phyloP scores from a whole-genome alignment of 2,113 vertebrate species.

The Channa maculata region DNA sequence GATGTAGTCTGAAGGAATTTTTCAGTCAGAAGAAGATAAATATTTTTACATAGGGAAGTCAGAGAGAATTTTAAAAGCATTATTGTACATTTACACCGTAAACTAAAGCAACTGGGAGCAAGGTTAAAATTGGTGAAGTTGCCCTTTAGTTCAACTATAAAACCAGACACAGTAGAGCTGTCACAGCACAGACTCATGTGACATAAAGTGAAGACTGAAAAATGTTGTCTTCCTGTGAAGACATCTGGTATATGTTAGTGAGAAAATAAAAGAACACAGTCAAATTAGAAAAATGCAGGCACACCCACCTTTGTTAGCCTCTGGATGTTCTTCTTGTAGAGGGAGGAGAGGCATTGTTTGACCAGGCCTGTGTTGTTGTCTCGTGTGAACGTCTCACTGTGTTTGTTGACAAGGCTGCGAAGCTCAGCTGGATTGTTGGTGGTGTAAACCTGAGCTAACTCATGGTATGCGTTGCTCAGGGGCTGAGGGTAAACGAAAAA shows the following conservation, averaged over 20 bases:
- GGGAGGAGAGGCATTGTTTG: conserved; percentile 97
- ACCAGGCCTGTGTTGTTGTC: conserved; percentile 98
- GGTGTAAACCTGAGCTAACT: conserved; percentile 96
- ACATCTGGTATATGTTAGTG: neutral
- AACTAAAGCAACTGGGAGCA: no score
- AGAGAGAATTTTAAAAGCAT: no score
- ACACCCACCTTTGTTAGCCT: conserved; percentile 96
- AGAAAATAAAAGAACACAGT: neutral
- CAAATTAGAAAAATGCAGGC: no score
- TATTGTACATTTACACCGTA: no score
- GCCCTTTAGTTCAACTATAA: no score
- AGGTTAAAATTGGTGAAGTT: no score
- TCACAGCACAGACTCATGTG: neutral
- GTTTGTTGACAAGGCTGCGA: conserved; percentile 93
- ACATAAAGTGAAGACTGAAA: neutral
- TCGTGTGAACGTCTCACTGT: conserved; percentile 92
- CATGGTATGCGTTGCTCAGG: conserved; percentile 98
- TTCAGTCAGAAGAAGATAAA: no score
- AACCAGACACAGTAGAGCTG: neutral
- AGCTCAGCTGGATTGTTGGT: conserved; percentile 97
- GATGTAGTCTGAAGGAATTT: no score
- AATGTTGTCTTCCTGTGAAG: neutral
- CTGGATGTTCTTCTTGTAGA: conserved; percentile 99
- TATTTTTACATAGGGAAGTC: no score
- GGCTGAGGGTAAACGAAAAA: conserved; percentile 82